Evolutionary conservation across 2,797 vertebrate genomes (phyloP).

Genomic region (Chromobotia macracanthus): DNA sequence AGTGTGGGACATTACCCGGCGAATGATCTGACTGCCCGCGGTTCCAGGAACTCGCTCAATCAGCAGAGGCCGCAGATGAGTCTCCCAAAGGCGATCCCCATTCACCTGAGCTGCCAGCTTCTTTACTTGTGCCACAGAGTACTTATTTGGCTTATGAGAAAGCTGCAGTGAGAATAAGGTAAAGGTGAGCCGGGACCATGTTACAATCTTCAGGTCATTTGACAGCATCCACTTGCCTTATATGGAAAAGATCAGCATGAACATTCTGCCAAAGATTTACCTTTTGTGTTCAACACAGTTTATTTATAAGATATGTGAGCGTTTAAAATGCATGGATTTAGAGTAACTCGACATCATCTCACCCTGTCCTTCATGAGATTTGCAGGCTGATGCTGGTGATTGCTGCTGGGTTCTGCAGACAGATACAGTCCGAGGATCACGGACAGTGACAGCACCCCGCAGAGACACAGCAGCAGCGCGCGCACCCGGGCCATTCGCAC

Average conservation of each 20-base stretch:
- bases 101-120: slow-evolving; percentile 80
- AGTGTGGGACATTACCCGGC: slow-evolving; percentile 76
- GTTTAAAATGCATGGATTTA: too few species aligned
- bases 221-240: neutral
- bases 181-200: neutral
- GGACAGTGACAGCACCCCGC: slow-evolving; percentile 72
- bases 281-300: too few species aligned
- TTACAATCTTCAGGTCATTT: too few species aligned
- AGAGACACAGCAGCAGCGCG: slow-evolving; percentile 71
- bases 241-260: too few species aligned
- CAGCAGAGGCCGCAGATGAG: slow-evolving; percentile 82
- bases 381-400: slow-evolving; percentile 47
- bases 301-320: too few species aligned
- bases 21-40: slow-evolving; percentile 77
- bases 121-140: slow-evolving; percentile 74
- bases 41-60: slow-evolving; percentile 84
- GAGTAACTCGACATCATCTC: neutral
- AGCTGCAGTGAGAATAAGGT: slow-evolving; percentile 63
- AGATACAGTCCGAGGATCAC: slow-evolving; percentile 74
- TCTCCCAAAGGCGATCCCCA: slow-evolving; percentile 80
- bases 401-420: slow-evolving; percentile 64
- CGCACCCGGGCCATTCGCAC: slow-evolving; percentile 66
- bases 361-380: slow-evolving; percentile 74
- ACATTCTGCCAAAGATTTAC: too few species aligned
- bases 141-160: slow-evolving; percentile 76